phyloP scores from a whole-genome alignment of 1,140 invertebrate genomes.

The Ctenoplectra terminalis region DNA sequence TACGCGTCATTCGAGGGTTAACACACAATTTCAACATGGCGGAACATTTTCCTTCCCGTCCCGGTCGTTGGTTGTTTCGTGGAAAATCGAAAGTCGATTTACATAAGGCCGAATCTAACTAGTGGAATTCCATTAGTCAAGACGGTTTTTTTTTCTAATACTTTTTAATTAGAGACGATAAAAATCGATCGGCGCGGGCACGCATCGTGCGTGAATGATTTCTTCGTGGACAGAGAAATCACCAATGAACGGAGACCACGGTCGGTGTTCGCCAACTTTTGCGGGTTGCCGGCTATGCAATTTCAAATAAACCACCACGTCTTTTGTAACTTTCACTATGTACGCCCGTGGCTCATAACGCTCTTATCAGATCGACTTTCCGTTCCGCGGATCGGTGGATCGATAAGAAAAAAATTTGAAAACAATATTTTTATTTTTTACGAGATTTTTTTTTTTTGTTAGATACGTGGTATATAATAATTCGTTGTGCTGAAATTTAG shows the following conservation, averaged over 20 bases:
- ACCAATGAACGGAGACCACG: too few species aligned
- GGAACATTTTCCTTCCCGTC: background rate
- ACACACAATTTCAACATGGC: background rate
- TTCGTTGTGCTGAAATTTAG: background rate
- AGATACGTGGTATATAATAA: background rate
- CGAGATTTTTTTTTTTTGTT: too few species aligned
- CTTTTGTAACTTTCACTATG: slow-evolving; percentile 35
- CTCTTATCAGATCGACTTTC: slow-evolving; percentile 42
- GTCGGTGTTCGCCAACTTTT: background rate
- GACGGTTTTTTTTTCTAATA: background rate
- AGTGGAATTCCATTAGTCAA: background rate
- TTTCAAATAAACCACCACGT: slow-evolving; percentile 42
- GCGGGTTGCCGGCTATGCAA: background rate
- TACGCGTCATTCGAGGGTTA: too few species aligned
- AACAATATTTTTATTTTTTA: slow-evolving; percentile 9
- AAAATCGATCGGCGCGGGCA: background rate
- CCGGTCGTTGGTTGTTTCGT: too few species aligned
- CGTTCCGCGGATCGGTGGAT: background rate
- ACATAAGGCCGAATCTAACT: background rate
- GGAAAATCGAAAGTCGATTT: slow-evolving; percentile 38
- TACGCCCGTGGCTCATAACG: slow-evolving; percentile 23
- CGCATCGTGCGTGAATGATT: slow-evolving; percentile 17
- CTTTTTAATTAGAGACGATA: slow-evolving; percentile 1
- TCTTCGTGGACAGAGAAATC: background rate
- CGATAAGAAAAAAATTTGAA: slow-evolving; percentile 11